These are phyloP conservation scores for Danionella cerebrum DNA, from an alignment of 2,113 vertebrate species.

Conservation along the genomic window DNA sequence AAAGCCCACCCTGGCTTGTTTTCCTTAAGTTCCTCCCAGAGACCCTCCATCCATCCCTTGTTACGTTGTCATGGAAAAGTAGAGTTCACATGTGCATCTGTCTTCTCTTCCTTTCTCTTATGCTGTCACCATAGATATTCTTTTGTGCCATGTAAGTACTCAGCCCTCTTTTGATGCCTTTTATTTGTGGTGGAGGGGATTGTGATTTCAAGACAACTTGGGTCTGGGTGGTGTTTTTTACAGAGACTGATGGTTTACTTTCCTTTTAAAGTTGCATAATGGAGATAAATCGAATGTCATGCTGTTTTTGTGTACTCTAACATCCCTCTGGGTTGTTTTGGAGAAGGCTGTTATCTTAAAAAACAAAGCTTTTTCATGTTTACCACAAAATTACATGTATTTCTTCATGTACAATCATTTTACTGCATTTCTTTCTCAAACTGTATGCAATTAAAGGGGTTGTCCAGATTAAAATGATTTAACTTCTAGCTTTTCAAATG, in stretches of 20 bases:
- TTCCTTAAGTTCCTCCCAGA: not conserved
- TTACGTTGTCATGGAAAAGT: constrained; percentile 13
- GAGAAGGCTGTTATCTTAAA: not conserved
- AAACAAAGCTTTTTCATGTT: too few species aligned
- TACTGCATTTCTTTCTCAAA: not conserved
- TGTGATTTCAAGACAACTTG: constrained; percentile 3
- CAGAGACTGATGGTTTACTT: not conserved
- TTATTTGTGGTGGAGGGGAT: constrained; percentile 31
- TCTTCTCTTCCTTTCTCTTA: constrained; percentile 66
- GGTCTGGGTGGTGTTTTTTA: constrained; percentile 15
- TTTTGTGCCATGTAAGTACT: constrained; percentile 93
- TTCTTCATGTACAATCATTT: not conserved
- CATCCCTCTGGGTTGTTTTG: not conserved
- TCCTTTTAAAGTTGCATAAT: not conserved
- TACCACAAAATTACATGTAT: not conserved
- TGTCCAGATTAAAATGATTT: too few species aligned
- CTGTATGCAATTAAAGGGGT: too few species aligned
- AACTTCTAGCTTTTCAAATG: too few species aligned
- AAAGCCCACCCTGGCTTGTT: constrained; percentile 2
- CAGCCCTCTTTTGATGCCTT: constrained; percentile 14
- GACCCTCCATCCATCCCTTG: not conserved
- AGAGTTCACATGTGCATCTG: constrained; percentile 44
- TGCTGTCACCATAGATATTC: constrained; percentile 83
- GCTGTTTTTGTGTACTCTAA: not conserved
- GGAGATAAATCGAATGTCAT: not conserved